A percentile compares a stretch with the other conserved stretches of the same genome.
Conservation (phyloP, 2,797 vertebrate genomes). For the Manis pentadactyla region DNA sequence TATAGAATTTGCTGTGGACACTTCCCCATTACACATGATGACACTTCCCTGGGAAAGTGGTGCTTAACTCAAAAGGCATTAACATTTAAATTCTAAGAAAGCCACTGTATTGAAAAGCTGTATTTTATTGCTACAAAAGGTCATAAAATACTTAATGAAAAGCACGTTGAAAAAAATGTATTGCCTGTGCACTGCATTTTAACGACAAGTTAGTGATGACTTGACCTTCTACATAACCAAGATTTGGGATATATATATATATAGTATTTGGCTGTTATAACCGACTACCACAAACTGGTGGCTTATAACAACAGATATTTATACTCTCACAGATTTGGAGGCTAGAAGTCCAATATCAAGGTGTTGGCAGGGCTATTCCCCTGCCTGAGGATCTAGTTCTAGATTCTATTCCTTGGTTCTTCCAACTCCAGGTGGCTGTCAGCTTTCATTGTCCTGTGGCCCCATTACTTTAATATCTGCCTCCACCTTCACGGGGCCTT, state of each 20-base stretch:
- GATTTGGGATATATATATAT: neutral
- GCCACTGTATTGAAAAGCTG: neutral
- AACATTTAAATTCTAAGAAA: conserved; percentile 17
- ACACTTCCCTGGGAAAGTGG: neutral
- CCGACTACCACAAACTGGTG: neutral
- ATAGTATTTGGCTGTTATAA: neutral
- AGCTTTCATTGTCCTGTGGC: neutral
- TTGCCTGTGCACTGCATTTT: neutral
- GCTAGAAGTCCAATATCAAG: neutral
- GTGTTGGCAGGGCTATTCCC: neutral
- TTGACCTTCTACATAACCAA: neutral
- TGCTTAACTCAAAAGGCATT: neutral
- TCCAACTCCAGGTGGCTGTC: neutral
- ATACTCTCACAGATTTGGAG: neutral
- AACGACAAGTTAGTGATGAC: neutral
- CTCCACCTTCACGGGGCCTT: neutral
- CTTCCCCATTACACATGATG: neutral
- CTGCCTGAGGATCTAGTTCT: neutral
- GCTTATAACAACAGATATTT: neutral
- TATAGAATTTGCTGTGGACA: neutral
- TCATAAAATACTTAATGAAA: neutral
- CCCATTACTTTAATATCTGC: neutral
- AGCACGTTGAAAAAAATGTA: neutral
- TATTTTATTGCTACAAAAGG: conserved; percentile 21
- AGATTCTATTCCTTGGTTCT: neutral